These are phyloP conservation scores for Caranx ignobilis DNA, from an alignment of 2,113 vertebrate species.

Conservation along the genomic window DNA sequence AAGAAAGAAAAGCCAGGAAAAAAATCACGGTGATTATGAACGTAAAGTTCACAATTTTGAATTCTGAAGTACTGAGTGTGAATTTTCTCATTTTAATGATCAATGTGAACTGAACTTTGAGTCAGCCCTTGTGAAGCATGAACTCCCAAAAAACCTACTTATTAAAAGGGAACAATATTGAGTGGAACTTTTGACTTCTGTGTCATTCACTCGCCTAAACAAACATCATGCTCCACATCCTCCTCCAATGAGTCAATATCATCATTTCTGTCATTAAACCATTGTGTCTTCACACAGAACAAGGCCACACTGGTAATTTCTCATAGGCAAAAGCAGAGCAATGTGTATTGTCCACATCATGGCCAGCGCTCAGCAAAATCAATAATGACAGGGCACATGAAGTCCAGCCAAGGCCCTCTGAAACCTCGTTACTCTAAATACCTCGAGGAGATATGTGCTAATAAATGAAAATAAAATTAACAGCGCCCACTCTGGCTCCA, in stretches of 20 bases:
- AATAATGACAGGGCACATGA: constrained; percentile 81
- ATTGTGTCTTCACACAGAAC: constrained; percentile 39
- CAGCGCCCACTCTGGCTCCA: constrained; percentile 61
- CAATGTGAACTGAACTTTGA: no score
- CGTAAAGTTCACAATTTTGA: no score
- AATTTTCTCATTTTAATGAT: no score
- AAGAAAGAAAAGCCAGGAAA: no score
- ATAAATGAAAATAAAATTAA: constrained; percentile 85
- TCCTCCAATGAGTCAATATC: constrained; percentile 34
- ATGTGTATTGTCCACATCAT: constrained; percentile 71
- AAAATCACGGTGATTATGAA: no score
- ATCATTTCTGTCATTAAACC: constrained; percentile 44
- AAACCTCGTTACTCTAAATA: constrained; percentile 83
- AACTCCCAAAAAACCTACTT: neutral
- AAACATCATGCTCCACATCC: constrained; percentile 32
- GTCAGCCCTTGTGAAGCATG: no score
- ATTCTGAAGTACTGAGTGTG: no score
- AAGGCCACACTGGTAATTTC: constrained; percentile 72
- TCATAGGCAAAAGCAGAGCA: constrained; percentile 65
- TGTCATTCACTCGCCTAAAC: constrained; percentile 20
- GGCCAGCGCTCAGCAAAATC: constrained; percentile 76
- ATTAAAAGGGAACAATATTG: neutral
- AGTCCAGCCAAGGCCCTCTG: constrained; percentile 72
- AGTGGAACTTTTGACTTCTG: constrained; percentile 6
- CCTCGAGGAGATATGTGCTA: constrained; percentile 83